Evolutionary conservation across 2,888 invertebrate genomes (phyloP).

Genomic region (Melieria crassipennis): DNA sequence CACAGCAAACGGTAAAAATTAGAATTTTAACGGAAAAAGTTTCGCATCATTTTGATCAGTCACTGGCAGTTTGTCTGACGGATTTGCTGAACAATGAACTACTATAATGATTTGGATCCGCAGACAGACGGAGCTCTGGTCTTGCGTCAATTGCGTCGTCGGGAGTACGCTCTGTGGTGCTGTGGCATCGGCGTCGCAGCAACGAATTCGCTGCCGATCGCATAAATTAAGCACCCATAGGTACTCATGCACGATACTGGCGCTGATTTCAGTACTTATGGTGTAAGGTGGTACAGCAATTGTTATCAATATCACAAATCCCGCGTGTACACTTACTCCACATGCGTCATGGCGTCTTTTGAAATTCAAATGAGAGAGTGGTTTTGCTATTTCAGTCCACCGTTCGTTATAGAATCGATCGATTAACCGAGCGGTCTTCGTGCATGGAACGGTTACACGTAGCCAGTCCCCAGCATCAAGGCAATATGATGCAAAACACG

Average conservation of each 20-base stretch:
- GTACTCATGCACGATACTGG: no score
- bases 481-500: not conserved
- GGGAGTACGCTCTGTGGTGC: not conserved
- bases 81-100: no score
- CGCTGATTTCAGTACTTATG: no score
- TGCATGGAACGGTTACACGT: not conserved
- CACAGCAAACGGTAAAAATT: conserved; percentile 15
- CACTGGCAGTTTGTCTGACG: no score
- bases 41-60: not conserved
- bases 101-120: no score
- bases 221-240: not conserved
- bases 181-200: not conserved
- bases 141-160: not conserved
- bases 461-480: not conserved
- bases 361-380: not conserved
- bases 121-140: not conserved
- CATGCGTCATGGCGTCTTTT: not conserved
- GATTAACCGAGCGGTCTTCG: no score
- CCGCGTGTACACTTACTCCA: not conserved
- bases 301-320: no score
- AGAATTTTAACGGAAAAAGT: conserved; percentile 31
- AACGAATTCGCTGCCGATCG: not conserved
- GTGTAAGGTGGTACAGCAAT: no score
- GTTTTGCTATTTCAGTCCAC: no score
- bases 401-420: no score